Base-by-base conservation (phyloP, 2,888 invertebrate species). In the Diadegma fenestrale region DNA sequence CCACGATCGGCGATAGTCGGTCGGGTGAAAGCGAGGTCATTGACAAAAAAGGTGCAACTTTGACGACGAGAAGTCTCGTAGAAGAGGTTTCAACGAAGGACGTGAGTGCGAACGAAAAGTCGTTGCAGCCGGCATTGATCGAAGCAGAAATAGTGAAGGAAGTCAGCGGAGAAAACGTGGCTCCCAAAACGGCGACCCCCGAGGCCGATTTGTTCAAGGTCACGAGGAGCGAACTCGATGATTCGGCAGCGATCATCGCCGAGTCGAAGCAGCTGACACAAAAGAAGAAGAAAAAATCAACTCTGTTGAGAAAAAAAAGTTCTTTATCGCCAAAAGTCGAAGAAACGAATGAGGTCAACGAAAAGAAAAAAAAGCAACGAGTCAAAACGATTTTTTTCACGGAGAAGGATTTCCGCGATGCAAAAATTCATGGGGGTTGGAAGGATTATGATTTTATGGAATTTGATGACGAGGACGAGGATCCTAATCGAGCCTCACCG, bases 401-500 rank as follows among this genome's bases (percentile, higher is more conserved):
- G 6, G 89, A 91, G 17, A 84, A 85, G 2, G 91, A 92, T 77
- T 93, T 92, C 61, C 68, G 85, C 33, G 75, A 83, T 3, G 85
- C 86, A 6, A 87, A 82, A 48, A 63, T 79, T 8, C 81, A 77
- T 48, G 72, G 72, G 37, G 78, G 76, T 33, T 68, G 71, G 64
- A 66, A 82, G 41, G 88, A 91, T 61, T 89, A 90, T 54, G 93
- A 93, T 82, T 94, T 93, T 82, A 90, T 91, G 64, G 93, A 93
- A 85, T 93, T 93, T 85, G 91, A 91, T 54, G 89, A 89, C 37
- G 89, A 90, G 3, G 88, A 88, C 2, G 90, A 89, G 6, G 87
- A 88, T 1, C 87, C n/a, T 14, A 77, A 73, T 6, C 41, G 68
- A 10, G 84, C 87, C n/a, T 48, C 83, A 12, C 48, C 54, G 51